Conservation (phyloP, 2,113 vertebrate species). For the Spermophilus dauricus region DNA sequence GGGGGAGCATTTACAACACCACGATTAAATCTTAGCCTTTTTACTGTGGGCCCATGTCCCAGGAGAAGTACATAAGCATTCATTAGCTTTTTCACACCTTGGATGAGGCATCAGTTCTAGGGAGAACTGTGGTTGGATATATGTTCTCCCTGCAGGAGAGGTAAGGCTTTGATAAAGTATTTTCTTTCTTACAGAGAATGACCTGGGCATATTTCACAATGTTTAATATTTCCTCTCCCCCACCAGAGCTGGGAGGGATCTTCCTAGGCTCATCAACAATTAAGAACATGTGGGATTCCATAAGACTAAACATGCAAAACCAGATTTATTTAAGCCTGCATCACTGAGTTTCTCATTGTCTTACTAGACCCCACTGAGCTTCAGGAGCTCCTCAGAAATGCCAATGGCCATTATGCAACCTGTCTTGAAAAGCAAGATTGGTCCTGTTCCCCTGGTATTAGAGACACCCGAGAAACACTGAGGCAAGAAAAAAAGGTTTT, state of each 20-base stretch:
- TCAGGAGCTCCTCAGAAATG: not conserved
- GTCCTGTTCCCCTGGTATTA: too few species aligned
- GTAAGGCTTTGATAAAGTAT: not conserved
- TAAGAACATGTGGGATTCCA: not conserved
- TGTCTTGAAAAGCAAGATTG: too few species aligned
- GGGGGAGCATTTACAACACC: not conserved
- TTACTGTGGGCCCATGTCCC: too few species aligned
- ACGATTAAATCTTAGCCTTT: not conserved
- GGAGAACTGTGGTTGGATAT: not conserved
- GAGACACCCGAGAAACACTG: too few species aligned
- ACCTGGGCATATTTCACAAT: not conserved
- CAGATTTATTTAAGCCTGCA: not conserved
- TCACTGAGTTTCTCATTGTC: not conserved
- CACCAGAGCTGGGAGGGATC: not conserved
- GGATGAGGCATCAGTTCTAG: not conserved
- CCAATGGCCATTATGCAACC: too few species aligned
- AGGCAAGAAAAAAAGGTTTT: too few species aligned
- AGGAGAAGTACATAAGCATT: not conserved
- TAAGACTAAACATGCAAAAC: not conserved
- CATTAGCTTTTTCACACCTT: not conserved
- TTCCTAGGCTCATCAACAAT: not conserved
- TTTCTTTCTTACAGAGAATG: not conserved
- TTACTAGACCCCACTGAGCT: not conserved
- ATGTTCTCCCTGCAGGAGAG: not conserved
- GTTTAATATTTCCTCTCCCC: too few species aligned